Evolutionary conservation across 92 coral and sea anemone species (phyloP).

Genomic region (Paragorgia papillata): DNA sequence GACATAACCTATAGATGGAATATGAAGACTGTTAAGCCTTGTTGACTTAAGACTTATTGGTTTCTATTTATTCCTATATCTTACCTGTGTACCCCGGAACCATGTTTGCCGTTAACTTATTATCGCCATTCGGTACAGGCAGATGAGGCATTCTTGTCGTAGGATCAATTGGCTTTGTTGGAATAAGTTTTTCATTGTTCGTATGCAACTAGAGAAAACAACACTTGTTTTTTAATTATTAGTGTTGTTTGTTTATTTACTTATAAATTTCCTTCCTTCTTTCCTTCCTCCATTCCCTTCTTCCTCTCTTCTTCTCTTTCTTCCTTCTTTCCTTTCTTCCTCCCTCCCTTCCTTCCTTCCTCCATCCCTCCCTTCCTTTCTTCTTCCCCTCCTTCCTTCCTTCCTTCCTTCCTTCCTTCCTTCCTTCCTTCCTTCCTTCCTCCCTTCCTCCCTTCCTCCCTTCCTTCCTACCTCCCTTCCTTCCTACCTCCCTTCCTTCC

Average conservation of each 20-base stretch:
- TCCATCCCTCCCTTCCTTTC: too few species aligned
- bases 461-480: too few species aligned
- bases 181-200: conserved; percentile 80
- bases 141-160: conserved; percentile 59
- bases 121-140: conserved; percentile 89
- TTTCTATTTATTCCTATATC: too few species aligned
- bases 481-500: neutral
- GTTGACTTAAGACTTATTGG: too few species aligned
- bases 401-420: too few species aligned
- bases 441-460: too few species aligned
- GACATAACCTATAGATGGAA: conserved; percentile 69
- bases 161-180: conserved; percentile 63
- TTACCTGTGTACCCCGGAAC: conserved; percentile 93
- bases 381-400: too few species aligned
- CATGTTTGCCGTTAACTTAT: conserved; percentile 86
- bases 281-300: too few species aligned
- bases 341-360: conserved; percentile 48
- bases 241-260: neutral
- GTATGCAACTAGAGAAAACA: conserved; percentile 73
- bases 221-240: conserved; percentile 4
- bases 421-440: neutral
- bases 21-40: too few species aligned
- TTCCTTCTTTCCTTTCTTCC: neutral
- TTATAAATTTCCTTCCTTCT: neutral
- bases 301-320: too few species aligned